These are phyloP conservation scores for Littorina saxatilis DNA, from an alignment of 1,140 invertebrate genomes.

Conservation along the genomic window DNA sequence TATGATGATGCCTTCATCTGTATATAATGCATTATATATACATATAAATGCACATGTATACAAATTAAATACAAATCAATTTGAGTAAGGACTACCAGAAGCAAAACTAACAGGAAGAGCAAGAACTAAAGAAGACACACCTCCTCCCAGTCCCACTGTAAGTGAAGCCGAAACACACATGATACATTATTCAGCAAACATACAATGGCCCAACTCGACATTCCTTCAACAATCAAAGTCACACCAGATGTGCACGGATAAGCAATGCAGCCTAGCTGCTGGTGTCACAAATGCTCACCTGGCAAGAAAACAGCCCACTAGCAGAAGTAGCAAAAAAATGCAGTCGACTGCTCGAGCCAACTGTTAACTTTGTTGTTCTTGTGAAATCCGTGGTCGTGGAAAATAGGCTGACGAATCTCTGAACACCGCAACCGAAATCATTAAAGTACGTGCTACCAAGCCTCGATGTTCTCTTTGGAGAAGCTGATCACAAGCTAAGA, in stretches of 20 bases:
- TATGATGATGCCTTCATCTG: too few relatives aligned
- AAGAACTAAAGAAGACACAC: too few relatives aligned
- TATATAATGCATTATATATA: too few relatives aligned
- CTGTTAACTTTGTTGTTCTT: neutral
- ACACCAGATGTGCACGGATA: neutral
- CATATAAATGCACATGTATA: too few relatives aligned
- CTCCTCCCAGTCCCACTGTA: too few relatives aligned
- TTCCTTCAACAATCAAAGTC: neutral
- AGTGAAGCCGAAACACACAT: too few relatives aligned
- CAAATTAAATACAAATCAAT: too few relatives aligned
- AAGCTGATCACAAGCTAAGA: neutral
- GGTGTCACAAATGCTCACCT: neutral
- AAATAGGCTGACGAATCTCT: neutral
- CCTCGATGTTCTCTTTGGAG: neutral
- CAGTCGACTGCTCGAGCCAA: conserved; percentile 8
- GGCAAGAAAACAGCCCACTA: neutral
- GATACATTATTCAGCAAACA: too few relatives aligned
- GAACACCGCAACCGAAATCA: neutral
- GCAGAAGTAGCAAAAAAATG: neutral
- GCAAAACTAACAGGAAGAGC: too few relatives aligned
- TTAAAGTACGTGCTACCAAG: neutral
- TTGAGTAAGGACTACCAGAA: too few relatives aligned
- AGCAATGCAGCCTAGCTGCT: neutral
- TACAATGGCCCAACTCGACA: too few relatives aligned
- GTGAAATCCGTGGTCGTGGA: neutral